A percentile compares a stretch with the other conserved stretches of the same genome.
phyloP scores from a whole-genome alignment of 2,113 vertebrate species.

The Connochaetes taurinus region DNA sequence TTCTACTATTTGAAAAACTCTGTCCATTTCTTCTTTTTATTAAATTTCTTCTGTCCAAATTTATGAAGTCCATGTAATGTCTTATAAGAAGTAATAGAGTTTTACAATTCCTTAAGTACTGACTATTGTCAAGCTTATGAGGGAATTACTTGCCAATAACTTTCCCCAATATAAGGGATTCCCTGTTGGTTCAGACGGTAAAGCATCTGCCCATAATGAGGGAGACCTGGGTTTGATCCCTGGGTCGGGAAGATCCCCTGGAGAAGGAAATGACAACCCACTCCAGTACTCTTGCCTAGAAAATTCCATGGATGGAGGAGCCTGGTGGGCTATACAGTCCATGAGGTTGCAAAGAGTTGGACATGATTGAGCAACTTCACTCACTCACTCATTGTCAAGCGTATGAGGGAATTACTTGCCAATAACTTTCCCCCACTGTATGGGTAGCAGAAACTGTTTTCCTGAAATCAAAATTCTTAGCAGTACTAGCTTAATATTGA shows the following conservation, averaged over 20 bases:
- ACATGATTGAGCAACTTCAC: not conserved
- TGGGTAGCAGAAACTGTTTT: not conserved
- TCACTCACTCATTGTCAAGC: not conserved
- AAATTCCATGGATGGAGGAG: not conserved
- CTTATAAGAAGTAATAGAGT: not conserved
- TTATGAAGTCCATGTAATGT: not conserved
- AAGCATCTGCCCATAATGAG: rapidly evolving
- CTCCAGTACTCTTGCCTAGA: not conserved
- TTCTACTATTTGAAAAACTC: not conserved
- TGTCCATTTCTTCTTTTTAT: not conserved
- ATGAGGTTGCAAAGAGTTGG: not conserved
- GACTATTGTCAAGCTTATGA: not conserved
- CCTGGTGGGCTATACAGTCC: not conserved
- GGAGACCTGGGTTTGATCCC: rapidly evolving
- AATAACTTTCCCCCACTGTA: not conserved
- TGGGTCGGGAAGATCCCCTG: not conserved
- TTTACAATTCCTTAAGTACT: not conserved
- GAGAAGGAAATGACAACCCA: not conserved
- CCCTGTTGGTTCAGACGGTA: not conserved
- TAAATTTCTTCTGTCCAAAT: not conserved
- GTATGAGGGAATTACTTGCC: not conserved
- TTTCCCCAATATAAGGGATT: not conserved
- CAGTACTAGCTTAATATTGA: not conserved
- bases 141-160: not conserved
- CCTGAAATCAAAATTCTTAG: not conserved